Conservation (phyloP, 2,888 invertebrate genomes). For the Mechanitis messenoides region DNA sequence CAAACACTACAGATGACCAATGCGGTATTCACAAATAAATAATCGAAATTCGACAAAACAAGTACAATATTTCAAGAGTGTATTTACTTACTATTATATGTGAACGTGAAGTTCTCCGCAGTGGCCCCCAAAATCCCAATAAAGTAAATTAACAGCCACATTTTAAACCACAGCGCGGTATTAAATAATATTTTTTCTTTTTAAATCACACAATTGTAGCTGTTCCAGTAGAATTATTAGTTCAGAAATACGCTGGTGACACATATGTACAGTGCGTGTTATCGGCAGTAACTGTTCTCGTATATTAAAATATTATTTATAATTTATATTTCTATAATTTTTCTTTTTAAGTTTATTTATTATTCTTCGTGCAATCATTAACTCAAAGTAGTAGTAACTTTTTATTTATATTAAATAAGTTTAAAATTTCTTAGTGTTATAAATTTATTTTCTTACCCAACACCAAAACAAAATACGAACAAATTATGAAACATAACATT, state of each 20-base stretch:
- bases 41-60: background rate
- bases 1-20: background rate
- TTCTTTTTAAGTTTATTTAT: no score
- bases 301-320: background rate
- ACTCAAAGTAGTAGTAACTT: no score
- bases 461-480: no score
- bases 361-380: no score
- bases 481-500: no score
- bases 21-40: conserved; percentile 3
- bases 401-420: no score
- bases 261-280: conserved; percentile 26
- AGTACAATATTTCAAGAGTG: background rate
- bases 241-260: conserved; percentile 27
- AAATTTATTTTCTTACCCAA: no score
- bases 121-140: conserved; percentile 17
- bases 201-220: conserved; percentile 20
- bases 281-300: conserved; percentile 10
- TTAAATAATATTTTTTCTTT: conserved; percentile 25
- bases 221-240: conserved; percentile 28
- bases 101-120: conserved; percentile 38
- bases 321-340: conserved; percentile 1
- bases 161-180: conserved; percentile 27
- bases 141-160: conserved; percentile 31
- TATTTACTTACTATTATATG: conserved; percentile 40
- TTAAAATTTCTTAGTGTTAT: no score